Conservation (phyloP, 1,140 invertebrate species). For the Olivierus martensii region DNA sequence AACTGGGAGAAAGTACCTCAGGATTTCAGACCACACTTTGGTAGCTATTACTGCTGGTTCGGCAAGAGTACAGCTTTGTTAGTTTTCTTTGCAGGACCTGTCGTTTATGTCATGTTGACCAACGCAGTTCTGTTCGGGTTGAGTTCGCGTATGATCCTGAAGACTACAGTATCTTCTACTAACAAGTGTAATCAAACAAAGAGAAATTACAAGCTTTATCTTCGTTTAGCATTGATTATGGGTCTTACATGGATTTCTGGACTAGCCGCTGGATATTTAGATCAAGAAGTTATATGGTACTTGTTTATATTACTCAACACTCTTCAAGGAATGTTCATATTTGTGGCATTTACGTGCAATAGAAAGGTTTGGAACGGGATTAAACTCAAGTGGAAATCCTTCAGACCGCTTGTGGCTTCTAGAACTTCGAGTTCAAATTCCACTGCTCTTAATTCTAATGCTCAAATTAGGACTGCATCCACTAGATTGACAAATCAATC, state of each 20-base stretch:
- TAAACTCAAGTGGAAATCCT: too few relatives aligned
- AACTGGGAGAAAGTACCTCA: constrained; percentile 25
- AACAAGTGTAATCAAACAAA: constrained; percentile 20
- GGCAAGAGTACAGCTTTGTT: constrained; percentile 35
- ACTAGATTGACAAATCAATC: too few relatives aligned
- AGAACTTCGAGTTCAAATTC: too few relatives aligned
- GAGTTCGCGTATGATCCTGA: constrained; percentile 34
- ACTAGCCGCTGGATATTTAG: constrained; percentile 28
- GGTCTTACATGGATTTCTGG: constrained; percentile 41
- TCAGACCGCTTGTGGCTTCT: too few relatives aligned
- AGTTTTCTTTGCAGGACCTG: constrained; percentile 39
- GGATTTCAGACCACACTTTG: constrained; percentile 34
- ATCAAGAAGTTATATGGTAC: constrained; percentile 30
- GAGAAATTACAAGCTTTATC: constrained; percentile 39
- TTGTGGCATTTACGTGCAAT: constrained; percentile 39
- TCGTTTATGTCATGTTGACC: constrained; percentile 33
- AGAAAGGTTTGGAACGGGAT: constrained; percentile 4
- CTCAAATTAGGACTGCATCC: too few relatives aligned
- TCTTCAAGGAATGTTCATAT: constrained; percentile 43
- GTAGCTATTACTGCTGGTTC: constrained; percentile 39
- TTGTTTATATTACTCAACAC: constrained; percentile 41
- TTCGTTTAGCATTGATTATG: constrained; percentile 34
- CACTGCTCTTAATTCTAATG: too few relatives aligned
- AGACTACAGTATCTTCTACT: constrained; percentile 26
- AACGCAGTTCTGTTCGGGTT: constrained; percentile 39